Percentiles rank a stretch among this genome's conserved stretches.
Evolutionary conservation across 2,797 vertebrate genomes (phyloP).

Genomic region (Alectoris magna): DNA sequence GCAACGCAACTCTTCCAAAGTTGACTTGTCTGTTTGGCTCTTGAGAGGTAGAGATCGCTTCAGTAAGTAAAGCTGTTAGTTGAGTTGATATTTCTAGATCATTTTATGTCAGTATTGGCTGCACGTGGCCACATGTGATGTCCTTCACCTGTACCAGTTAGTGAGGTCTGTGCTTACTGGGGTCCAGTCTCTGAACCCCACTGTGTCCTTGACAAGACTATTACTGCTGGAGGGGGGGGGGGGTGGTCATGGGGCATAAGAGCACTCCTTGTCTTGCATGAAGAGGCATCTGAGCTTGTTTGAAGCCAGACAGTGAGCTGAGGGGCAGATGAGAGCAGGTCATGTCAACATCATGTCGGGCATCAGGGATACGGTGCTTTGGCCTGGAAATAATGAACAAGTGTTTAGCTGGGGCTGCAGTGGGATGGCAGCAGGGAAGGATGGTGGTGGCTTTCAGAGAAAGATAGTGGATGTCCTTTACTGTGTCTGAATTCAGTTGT

Average conservation of each 20-base stretch:
- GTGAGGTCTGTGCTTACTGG: no score
- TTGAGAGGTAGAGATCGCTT: slow-evolving; percentile 38
- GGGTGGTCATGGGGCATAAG: background rate
- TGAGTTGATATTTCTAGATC: slow-evolving; percentile 33
- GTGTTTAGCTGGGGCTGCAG: background rate
- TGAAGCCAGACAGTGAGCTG: background rate
- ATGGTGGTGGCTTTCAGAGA: background rate
- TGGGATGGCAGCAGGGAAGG: background rate
- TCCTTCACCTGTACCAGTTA: background rate
- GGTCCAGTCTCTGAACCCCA: background rate
- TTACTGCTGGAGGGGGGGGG: background rate
- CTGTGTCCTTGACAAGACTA: background rate
- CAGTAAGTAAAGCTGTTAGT: slow-evolving; percentile 7
- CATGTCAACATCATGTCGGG: no score
- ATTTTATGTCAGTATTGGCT: background rate
- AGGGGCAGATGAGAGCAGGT: background rate
- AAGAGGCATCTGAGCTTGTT: background rate
- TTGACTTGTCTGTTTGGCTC: slow-evolving; percentile 17
- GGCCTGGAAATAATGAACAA: background rate
- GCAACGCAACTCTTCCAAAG: slow-evolving; percentile 35
- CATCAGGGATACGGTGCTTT: background rate
- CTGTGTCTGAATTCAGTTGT: background rate
- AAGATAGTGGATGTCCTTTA: background rate
- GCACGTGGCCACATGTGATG: background rate
- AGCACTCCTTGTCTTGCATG: background rate